Conservation (phyloP, 2,888 invertebrate genomes). For the Pherbina coryleti region DNA sequence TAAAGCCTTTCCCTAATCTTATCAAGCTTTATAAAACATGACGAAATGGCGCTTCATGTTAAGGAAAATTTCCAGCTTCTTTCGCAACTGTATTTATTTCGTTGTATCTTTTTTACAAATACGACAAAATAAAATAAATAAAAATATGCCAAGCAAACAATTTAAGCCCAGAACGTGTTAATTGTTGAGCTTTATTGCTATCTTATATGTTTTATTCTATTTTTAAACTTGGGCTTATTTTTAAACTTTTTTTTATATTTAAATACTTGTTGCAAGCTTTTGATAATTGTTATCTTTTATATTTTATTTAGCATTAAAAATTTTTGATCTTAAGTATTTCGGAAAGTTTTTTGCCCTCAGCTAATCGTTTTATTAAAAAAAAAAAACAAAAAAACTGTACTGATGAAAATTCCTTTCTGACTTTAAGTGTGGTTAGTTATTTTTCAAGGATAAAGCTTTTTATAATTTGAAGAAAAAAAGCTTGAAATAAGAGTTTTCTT, state of each 20-base stretch:
- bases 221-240: neutral
- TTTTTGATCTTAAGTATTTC: too few relatives aligned
- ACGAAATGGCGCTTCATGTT: neutral
- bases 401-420: too few relatives aligned
- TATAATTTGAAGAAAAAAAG: too few relatives aligned
- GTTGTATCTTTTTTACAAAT: neutral
- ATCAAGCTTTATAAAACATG: neutral
- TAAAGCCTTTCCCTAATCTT: neutral
- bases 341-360: too few relatives aligned
- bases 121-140: neutral
- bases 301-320: neutral
- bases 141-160: neutral
- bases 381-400: too few relatives aligned
- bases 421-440: too few relatives aligned
- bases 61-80: constrained; percentile 1
- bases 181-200: neutral
- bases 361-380: too few relatives aligned
- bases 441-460: too few relatives aligned
- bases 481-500: too few relatives aligned
- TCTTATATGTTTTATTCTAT: neutral
- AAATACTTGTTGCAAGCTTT: neutral
- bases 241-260: neutral
- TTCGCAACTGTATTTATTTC: neutral
- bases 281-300: neutral
- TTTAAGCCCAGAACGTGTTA: neutral